Evolutionary conservation across 1,140 invertebrate genomes (phyloP).

Genomic region (Paralvinella palmiformis): DNA sequence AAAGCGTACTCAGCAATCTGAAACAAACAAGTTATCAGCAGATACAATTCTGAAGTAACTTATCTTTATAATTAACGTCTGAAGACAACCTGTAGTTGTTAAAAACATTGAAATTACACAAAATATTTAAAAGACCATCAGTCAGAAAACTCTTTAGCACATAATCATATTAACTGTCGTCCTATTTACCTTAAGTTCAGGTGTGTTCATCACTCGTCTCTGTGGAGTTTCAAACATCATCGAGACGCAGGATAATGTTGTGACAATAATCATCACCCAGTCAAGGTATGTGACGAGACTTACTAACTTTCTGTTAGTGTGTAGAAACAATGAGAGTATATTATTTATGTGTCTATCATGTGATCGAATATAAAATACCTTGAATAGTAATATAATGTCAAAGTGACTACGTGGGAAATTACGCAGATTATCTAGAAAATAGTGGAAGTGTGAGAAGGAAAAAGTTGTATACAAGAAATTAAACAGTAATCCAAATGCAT

Average conservation of each 20-base stretch:
- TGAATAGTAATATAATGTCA: too few relatives aligned
- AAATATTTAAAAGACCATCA: not conserved
- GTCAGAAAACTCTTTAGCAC: not conserved
- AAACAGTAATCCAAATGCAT: too few relatives aligned
- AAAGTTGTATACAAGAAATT: too few relatives aligned
- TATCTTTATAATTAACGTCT: too few relatives aligned
- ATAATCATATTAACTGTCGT: not conserved
- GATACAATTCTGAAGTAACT: too few relatives aligned
- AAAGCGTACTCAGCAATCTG: constrained; percentile 97
- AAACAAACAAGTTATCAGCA: constrained; percentile 50
- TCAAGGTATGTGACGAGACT: constrained; percentile 97
- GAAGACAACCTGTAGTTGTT: too few relatives aligned
- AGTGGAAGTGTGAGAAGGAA: not conserved
- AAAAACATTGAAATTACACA: too few relatives aligned
- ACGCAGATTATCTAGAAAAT: not conserved
- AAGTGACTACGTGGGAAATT: too few relatives aligned
- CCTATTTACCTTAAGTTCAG: constrained; percentile 43
- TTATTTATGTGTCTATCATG: too few relatives aligned
- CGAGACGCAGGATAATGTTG: constrained; percentile 91
- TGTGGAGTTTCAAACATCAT: constrained; percentile 98
- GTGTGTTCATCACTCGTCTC: constrained; percentile 59
- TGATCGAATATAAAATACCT: too few relatives aligned
- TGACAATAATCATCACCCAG: constrained; percentile 99
- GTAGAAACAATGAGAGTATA: too few relatives aligned
- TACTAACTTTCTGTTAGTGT: constrained; percentile 88